phyloP scores from a whole-genome alignment of 2,797 vertebrate genomes.

The Smutsia temminckii region DNA sequence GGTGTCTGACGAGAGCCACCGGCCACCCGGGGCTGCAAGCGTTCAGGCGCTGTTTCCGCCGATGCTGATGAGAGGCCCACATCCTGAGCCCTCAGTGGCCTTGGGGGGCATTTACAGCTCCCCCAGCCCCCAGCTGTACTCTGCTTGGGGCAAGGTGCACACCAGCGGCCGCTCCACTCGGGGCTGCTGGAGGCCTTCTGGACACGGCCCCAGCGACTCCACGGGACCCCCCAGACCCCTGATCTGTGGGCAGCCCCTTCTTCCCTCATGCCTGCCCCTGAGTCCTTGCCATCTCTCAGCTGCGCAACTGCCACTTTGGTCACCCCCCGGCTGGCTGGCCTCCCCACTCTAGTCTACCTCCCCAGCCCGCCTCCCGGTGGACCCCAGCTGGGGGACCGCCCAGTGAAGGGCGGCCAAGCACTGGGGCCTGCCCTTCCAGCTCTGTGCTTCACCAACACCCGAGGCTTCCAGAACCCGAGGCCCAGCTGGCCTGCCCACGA shows the following conservation, averaged over 20 bases:
- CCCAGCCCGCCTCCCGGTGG: neutral
- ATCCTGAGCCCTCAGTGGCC: neutral
- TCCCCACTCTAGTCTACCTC: neutral
- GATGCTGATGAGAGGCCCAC: neutral
- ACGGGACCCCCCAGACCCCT: neutral
- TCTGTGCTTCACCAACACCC: neutral
- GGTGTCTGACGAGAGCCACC: no score
- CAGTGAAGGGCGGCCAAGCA: neutral
- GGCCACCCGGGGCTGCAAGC: neutral
- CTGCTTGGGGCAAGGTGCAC: neutral
- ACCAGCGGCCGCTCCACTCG: neutral
- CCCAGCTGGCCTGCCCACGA: neutral
- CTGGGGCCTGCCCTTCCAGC: neutral
- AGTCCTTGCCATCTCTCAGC: neutral
- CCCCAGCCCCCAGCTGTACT: neutral
- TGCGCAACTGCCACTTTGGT: neutral
- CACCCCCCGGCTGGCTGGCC: neutral
- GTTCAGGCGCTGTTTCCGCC: neutral
- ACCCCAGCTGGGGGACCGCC: neutral
- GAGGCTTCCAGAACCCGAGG: neutral
- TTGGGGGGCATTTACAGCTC: no score
- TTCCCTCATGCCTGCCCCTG: neutral
- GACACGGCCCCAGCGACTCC: neutral
- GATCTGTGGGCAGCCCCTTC: neutral
- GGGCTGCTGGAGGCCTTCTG: neutral